Evolutionary conservation across 2,888 invertebrate species (phyloP).

Genomic region (Agonum fuliginosum): DNA sequence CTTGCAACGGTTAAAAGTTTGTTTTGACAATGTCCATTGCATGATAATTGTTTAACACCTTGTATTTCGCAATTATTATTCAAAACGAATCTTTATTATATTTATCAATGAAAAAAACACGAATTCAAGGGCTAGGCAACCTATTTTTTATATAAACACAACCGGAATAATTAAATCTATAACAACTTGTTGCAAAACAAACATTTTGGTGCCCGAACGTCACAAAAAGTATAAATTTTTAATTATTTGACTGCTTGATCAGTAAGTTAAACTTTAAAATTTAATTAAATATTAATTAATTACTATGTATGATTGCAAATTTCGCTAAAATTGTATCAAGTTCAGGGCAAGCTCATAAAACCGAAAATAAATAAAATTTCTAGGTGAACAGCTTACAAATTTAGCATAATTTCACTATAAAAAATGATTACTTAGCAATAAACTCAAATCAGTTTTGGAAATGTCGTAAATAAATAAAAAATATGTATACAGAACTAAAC

Average conservation of each 20-base stretch:
- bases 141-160: slow-evolving; percentile 21
- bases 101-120: slow-evolving; percentile 15
- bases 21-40: not conserved
- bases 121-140: slow-evolving; percentile 25
- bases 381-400: slow-evolving; percentile 11
- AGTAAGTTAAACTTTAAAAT: too few relatives aligned
- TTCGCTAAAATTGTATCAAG: not conserved
- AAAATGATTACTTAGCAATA: not conserved
- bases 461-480: too few relatives aligned
- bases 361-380: not conserved
- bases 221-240: too few relatives aligned
- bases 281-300: too few relatives aligned
- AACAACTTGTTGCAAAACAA: not conserved
- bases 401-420: not conserved
- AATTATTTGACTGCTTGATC: not conserved
- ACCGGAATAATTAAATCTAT: slow-evolving; percentile 9
- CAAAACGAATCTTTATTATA: slow-evolving; percentile 11
- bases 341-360: not conserved
- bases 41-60: slow-evolving; percentile 21
- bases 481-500: too few relatives aligned
- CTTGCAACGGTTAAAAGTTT: too few relatives aligned
- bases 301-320: not conserved
- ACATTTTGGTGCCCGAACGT: not conserved
- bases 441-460: too few relatives aligned
- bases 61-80: slow-evolving; percentile 31